Evolutionary conservation across 2,888 invertebrate species (phyloP).

Genomic region (Ormyrus rosae): DNA sequence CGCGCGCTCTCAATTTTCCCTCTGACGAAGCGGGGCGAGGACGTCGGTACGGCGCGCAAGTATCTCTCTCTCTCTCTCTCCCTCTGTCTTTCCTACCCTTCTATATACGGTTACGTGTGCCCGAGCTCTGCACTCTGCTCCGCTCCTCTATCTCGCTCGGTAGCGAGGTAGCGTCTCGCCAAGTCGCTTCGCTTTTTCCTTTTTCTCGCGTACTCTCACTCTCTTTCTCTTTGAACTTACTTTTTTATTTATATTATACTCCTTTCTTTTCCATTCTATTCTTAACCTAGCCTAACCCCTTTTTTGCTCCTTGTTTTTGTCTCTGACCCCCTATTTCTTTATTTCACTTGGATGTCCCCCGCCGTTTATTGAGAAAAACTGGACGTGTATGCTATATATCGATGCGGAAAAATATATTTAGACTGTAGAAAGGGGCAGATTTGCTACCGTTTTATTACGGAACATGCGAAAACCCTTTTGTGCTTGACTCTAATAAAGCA

Average conservation of each 20-base stretch:
- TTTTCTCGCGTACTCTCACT: constrained; percentile 29
- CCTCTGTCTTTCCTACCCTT: neutral
- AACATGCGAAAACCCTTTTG: too few species aligned
- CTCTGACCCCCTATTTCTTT: too few species aligned
- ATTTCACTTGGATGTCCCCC: too few species aligned
- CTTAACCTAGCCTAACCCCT: neutral
- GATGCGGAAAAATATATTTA: too few species aligned
- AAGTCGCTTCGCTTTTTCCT: neutral
- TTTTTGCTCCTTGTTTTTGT: neutral
- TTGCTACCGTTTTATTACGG: too few species aligned
- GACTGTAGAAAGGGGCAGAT: too few species aligned
- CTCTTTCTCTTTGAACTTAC: constrained; percentile 14
- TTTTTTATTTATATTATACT: neutral
- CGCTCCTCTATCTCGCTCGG: neutral
- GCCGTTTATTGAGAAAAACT: too few species aligned
- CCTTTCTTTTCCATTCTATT: neutral
- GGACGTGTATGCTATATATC: too few species aligned
- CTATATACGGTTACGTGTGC: neutral
- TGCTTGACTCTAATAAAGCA: too few species aligned
- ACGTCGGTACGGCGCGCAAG: constrained; percentile 41
- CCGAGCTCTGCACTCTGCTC: neutral
- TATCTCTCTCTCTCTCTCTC: constrained; percentile 57
- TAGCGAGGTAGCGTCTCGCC: neutral
- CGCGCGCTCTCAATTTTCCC: constrained; percentile 43
- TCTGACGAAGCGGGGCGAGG: constrained; percentile 35